Base-by-base conservation (phyloP, 2,113 vertebrate species). In the Eleginops maclovinus region DNA sequence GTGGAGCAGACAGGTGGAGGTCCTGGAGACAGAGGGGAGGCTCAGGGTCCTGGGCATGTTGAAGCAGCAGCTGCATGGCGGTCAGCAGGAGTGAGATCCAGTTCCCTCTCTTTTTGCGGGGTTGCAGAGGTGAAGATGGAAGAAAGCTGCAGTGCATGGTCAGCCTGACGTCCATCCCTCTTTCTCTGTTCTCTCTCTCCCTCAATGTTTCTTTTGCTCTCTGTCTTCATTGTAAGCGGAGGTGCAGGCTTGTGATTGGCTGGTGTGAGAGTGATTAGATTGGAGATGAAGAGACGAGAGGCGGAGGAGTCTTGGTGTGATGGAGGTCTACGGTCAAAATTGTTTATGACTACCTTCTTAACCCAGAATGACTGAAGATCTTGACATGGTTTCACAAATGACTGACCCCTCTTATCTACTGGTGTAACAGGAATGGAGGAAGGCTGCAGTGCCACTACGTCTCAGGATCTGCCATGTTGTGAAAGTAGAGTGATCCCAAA, bases 41-140 rank as follows among this genome's bases (percentile, higher is more conserved):
- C 56, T 67, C 76, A 72, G 36, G 77, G 46, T 83, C 77, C 85
- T 89, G 83, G 90, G 90, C 87, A 81, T 91, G 90, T 91, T 91
- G 90, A 88, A 83, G 90, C 72, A 87, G 82, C 84, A 80, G 86
- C 85, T 90, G 90, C 85, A 85, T 91, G 90, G 81, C 9, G 74
- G 90, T 91, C 83, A 89, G 90, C 70, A 86, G 85, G 61, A 85
- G 67, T 87, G 84, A 83, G 72, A 79, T 87, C 84, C 79, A 72
- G 74, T 72, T 62, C 71, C 31, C 31, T 36, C 76, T 41, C 73
- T 74, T 60, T 77, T 67, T 87, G 79, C 65, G 82, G 75, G 76
- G 74, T 74, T 83, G 78, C 47, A 76, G 78, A 67, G 72, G 82
- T 83, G 82, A 69, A 82, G 90, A 91, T 91, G 90, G 73, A 85